Evolutionary conservation across 2,797 vertebrate genomes (phyloP).

Genomic region (Scarus forsteni): DNA sequence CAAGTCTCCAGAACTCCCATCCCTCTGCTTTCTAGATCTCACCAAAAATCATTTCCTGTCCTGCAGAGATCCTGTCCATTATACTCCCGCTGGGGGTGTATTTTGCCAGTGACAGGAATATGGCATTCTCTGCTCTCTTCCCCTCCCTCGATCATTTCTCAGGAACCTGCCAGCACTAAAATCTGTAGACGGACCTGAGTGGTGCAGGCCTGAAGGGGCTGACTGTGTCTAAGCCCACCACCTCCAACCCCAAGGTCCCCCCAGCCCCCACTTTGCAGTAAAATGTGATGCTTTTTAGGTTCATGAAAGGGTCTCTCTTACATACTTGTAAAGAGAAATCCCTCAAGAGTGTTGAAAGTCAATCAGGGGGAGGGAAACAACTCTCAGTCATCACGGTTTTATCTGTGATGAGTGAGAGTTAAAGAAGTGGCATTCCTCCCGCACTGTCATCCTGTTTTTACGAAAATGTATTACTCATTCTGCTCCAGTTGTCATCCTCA

Average conservation of each 20-base stretch:
- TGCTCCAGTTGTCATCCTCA: slow-evolving; percentile 26
- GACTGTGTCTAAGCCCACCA: slow-evolving; percentile 62
- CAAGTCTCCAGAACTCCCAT: slow-evolving; percentile 16
- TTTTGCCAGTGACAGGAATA: slow-evolving; percentile 85
- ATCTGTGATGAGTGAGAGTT: slow-evolving; percentile 44
- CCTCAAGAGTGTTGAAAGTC: slow-evolving; percentile 83
- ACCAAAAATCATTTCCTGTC: slow-evolving; percentile 79
- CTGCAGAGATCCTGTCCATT: slow-evolving; percentile 78
- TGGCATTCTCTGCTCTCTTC: slow-evolving; percentile 73
- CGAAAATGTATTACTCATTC: slow-evolving; percentile 20
- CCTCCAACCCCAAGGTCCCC: slow-evolving; percentile 17
- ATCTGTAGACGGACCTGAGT: slow-evolving; percentile 74
- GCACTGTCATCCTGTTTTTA: slow-evolving; percentile 29
- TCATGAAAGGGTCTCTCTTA: slow-evolving; percentile 83
- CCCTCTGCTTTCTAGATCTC: slow-evolving; percentile 67
- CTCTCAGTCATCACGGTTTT: slow-evolving; percentile 65
- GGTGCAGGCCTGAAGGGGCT: slow-evolving; percentile 67
- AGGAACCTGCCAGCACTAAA: slow-evolving; percentile 74
- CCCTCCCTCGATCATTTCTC: slow-evolving; percentile 60
- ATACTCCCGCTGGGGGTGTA: slow-evolving; percentile 80
- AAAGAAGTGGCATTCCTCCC: slow-evolving; percentile 8
- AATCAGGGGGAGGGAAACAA: slow-evolving; percentile 66
- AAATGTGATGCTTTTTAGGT: slow-evolving; percentile 85
- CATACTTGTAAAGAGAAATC: slow-evolving; percentile 69
- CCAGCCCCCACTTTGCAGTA: slow-evolving; percentile 72